Conservation (phyloP, 2,113 vertebrate genomes). For the Lepus europaeus region DNA sequence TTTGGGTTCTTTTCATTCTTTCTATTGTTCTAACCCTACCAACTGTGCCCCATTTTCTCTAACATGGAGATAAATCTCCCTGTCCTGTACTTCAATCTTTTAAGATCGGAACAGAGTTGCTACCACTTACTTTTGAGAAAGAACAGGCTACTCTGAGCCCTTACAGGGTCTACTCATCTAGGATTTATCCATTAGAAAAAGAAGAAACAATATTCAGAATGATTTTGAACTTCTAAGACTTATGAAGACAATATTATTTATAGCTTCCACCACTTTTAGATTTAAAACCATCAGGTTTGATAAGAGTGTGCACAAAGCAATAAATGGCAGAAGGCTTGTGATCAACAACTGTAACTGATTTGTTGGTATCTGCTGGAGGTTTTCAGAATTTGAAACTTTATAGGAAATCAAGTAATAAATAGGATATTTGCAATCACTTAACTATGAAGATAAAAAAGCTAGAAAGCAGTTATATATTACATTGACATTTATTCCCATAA, state of each 20-base stretch:
- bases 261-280: background rate
- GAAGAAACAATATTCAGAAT: background rate
- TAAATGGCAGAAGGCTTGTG: background rate
- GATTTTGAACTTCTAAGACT: background rate
- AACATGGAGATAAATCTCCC: background rate
- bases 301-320: background rate
- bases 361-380: background rate
- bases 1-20: background rate
- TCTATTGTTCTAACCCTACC: background rate
- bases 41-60: background rate
- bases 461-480: background rate
- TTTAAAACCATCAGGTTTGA: background rate
- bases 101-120: background rate
- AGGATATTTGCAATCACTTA: constrained; percentile 1
- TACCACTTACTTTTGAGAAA: constrained; percentile 14
- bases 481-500: background rate
- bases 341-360: background rate
- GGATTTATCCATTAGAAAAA: background rate
- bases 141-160: background rate
- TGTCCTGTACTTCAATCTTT: background rate
- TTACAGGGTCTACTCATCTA: background rate
- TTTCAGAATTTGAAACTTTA: background rate
- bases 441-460: background rate
- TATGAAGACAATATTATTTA: background rate
- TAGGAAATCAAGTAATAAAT: background rate